Percentiles rank a stretch among this genome's conserved stretches.
phyloP scores from a whole-genome alignment of 2,888 invertebrate genomes.

The Diarsia dahlii region DNA sequence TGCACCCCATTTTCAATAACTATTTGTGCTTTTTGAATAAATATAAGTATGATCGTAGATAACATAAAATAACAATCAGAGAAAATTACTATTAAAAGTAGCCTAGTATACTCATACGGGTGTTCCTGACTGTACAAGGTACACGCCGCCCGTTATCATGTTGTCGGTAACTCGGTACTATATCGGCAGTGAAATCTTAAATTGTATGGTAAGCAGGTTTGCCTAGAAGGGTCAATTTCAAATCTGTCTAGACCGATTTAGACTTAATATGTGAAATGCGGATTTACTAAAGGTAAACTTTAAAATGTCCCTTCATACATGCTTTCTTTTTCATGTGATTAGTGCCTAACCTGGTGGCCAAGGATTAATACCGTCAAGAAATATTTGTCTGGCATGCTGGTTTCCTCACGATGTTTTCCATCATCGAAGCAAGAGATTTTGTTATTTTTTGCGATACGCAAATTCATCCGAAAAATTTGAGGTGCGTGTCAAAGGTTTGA shows the following conservation, averaged over 20 bases:
- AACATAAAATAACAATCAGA: neutral
- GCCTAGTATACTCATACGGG: neutral
- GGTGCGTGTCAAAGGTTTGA: no score
- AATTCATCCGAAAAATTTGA: no score
- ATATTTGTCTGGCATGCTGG: no score
- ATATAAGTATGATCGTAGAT: no score
- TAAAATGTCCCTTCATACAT: neutral
- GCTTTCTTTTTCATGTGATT: no score
- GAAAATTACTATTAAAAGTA: neutral
- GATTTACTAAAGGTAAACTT: neutral
- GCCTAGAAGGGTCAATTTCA: neutral
- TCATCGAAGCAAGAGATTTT: no score
- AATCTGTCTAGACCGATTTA: neutral
- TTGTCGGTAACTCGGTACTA: neutral
- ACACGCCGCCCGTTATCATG: slow-evolving; percentile 13
- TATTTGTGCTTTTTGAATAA: no score
- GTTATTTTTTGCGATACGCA: no score
- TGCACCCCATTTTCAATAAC: no score
- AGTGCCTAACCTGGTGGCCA: no score
- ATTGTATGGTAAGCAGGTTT: neutral
- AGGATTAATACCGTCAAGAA: no score
- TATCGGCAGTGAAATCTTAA: slow-evolving; percentile 11
- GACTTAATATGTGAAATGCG: neutral
- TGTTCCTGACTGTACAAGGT: neutral
- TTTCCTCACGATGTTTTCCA: no score